Percentiles rank a stretch among this genome's conserved stretches.
Evolutionary conservation across 35 echinoderm and acorn worm genomes (phyloP).

Genomic region (Eucidaris tribuloides): DNA sequence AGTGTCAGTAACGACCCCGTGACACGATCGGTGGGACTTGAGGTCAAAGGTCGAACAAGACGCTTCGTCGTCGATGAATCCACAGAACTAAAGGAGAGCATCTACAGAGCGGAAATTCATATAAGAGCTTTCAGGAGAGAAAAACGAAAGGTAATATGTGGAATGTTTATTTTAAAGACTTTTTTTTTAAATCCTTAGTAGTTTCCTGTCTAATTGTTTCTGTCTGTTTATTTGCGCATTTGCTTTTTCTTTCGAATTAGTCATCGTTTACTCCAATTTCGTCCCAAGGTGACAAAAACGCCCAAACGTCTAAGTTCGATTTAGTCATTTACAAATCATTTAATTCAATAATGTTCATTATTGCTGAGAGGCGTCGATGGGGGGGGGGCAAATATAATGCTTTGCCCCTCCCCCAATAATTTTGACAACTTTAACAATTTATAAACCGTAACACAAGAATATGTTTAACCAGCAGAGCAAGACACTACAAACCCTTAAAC

Average conservation of each 20-base stretch:
- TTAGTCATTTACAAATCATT: neutral
- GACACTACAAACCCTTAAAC: too few relatives aligned
- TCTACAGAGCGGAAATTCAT: constrained; percentile 87
- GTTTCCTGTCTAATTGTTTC: neutral
- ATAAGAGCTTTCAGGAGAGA: constrained; percentile 81
- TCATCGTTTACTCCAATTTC: neutral
- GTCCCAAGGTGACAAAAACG: neutral
- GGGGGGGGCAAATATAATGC: too few relatives aligned
- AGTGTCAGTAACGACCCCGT: constrained; percentile 73
- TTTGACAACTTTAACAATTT: too few relatives aligned
- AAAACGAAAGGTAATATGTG: constrained; percentile 55
- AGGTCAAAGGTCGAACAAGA: constrained; percentile 91
- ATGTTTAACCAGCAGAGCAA: too few relatives aligned
- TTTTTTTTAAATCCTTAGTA: neutral
- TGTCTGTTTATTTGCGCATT: neutral
- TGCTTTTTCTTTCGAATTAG: neutral
- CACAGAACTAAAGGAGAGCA: constrained; percentile 85
- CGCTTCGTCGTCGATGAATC: constrained; percentile 87
- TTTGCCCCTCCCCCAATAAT: too few relatives aligned
- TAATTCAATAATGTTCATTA: neutral
- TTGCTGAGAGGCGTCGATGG: neutral
- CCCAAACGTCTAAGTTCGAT: neutral
- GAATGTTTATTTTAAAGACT: neutral
- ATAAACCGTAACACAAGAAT: too few relatives aligned
- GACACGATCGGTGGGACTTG: constrained; percentile 81